Percentiles rank a stretch among this genome's conserved stretches.
These are phyloP conservation scores for Ichneumon xanthorius DNA, from an alignment of 2,888 invertebrate species.

Conservation along the genomic window DNA sequence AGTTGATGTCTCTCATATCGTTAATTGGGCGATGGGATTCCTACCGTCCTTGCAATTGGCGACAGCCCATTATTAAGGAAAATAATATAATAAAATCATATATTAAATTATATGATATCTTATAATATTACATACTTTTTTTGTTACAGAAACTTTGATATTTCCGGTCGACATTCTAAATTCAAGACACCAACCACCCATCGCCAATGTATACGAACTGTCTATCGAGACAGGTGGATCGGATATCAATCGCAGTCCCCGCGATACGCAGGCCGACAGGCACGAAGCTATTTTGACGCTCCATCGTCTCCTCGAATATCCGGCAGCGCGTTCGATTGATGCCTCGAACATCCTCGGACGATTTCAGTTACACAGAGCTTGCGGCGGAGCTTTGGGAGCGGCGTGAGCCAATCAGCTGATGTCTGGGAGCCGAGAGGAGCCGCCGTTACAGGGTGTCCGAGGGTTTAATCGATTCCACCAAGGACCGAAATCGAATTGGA, in stretches of 20 bases:
- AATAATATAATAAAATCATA: no score
- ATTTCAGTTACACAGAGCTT: neutral
- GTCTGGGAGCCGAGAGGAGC: neutral
- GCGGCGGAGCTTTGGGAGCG: neutral
- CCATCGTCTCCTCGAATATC: neutral
- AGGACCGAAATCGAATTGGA: slow-evolving; percentile 27
- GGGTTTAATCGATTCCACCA: slow-evolving; percentile 37
- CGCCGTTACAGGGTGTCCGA: slow-evolving; percentile 9
- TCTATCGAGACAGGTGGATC: neutral
- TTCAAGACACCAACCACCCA: neutral
- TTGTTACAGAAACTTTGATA: no score
- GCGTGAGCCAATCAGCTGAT: slow-evolving; percentile 5
- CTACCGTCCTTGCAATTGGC: no score
- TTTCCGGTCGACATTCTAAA: neutral
- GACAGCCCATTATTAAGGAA: no score
- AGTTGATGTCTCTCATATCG: no score
- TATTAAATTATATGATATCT: no score
- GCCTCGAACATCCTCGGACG: neutral
- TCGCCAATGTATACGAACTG: neutral
- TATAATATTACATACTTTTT: no score
- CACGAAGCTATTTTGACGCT: neutral
- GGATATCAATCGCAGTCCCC: neutral
- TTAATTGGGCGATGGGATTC: no score
- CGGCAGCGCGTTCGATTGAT: neutral
- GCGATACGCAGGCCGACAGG: neutral